These are phyloP conservation scores for Brachionus manjavacas DNA, from an alignment of 1,140 invertebrate species.

Conservation along the genomic window DNA sequence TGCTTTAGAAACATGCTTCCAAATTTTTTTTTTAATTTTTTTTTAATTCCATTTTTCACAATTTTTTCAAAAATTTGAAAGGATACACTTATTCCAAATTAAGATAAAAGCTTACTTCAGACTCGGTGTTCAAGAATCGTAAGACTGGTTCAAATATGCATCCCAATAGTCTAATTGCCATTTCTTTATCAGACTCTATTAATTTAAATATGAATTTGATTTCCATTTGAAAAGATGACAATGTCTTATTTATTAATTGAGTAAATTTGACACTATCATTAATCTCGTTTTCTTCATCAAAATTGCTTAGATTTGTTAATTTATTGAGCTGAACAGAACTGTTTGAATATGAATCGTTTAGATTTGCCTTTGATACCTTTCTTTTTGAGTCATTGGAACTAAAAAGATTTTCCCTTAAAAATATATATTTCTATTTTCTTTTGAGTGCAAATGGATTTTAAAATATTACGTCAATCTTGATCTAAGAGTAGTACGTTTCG, in stretches of 20 bases:
- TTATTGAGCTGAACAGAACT: neutral
- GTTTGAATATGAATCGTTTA: conserved; percentile 33
- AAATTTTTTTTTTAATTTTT: no score
- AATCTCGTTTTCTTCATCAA: neutral
- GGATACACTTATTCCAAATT: no score
- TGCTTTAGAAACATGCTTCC: no score
- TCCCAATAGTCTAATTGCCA: neutral
- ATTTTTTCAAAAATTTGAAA: no score
- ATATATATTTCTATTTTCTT: neutral
- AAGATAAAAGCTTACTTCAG: neutral
- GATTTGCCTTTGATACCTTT: neutral
- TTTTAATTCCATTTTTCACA: no score
- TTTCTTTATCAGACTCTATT: neutral
- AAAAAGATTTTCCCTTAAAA: conserved; percentile 1
- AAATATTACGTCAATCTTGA: conserved; percentile 23
- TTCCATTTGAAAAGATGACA: conserved; percentile 5
- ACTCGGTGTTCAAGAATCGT: neutral
- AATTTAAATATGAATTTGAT: conserved; percentile 19
- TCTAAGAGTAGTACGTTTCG: neutral
- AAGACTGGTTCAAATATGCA: conserved; percentile 31
- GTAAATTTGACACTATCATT: neutral
- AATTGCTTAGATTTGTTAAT: neutral
- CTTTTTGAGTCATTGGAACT: neutral
- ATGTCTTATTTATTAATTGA: neutral
- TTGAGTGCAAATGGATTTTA: neutral